Evolutionary conservation across 2,888 invertebrate species (phyloP), one percentile per base, ranked within the genome.

Genomic region (Scrobipalpa costella): DNA sequence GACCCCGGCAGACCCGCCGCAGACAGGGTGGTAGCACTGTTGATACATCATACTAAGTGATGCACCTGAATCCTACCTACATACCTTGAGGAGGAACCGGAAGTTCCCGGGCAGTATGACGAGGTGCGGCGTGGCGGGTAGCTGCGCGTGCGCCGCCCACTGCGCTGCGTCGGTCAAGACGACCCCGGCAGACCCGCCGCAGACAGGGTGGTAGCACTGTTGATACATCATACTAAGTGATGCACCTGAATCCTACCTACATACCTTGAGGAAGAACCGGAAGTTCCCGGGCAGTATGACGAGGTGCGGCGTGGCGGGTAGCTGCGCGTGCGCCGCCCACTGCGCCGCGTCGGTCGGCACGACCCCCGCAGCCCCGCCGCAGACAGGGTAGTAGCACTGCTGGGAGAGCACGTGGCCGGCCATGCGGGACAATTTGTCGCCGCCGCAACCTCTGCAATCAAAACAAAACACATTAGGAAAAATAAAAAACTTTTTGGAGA

Each of bases 21-120:
- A n/a, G n/a, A n/a, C n/a, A n/a, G n/a, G n/a, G n/a, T n/a, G n/a
- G 27, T 27, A 27, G 27, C 27, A 27, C 27, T 27, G 27, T 5
- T 27, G 5, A 5, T 2, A 27, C 5, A 27, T 27, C 27, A 27
- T 27, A 27, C 27, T 27, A 27, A 27, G 27, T 27, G 2, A 5
- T 27, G 27, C 27, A 27, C 5, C 27, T 27, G 27, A 27, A 3
- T 7, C n/a, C n/a, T 49, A 19, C 6, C 8, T 33, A 34, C 3
- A 83, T 83, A 96, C 96, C 92, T 96, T 96, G 60, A 96, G 91
- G 77, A 97, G 98, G 83, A 95, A 94, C 79, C 95, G 93, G 73
- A 98, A 94, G 81, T 98, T 98, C 71, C 98, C 98, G 0, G 98
- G 98, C 71, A 97, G 83, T 65, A 98, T 85, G 15, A 98, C 88